A percentile compares a stretch with the other conserved stretches of the same genome.
Conservation (phyloP, 2,113 vertebrate genomes). For the Oreotrochilus melanogaster region DNA sequence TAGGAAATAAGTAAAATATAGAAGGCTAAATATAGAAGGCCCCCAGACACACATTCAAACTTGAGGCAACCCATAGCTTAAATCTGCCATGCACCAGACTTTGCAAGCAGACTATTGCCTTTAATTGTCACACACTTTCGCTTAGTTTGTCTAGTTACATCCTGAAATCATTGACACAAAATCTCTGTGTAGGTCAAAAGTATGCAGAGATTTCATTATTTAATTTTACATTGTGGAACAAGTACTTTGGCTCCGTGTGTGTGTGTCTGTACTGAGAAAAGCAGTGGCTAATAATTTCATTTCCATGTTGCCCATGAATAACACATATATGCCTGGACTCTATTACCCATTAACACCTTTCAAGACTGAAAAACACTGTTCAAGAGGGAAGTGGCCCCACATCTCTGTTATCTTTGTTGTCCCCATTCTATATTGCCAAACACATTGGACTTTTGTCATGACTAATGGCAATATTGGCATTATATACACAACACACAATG, state of each 20-base stretch:
- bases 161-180: neutral
- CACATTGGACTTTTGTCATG: fast-evolving
- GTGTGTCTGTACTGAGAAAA: neutral
- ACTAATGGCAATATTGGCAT: neutral
- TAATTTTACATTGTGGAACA: neutral
- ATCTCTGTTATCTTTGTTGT: neutral
- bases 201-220: neutral
- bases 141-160: neutral
- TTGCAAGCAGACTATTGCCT: neutral
- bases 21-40: no score
- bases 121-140: neutral
- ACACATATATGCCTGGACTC: neutral
- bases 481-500: neutral
- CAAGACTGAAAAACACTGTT: neutral
- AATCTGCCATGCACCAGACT: neutral
- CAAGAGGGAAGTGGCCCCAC: neutral
- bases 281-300: neutral
- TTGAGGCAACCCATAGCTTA: neutral
- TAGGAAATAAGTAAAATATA: neutral
- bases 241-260: neutral
- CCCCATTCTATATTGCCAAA: neutral
- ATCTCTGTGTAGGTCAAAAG: neutral
- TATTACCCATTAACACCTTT: neutral
- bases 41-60: neutral
- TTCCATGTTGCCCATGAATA: neutral